These are phyloP conservation scores for Colossoma macropomum DNA, from an alignment of 2,113 vertebrate species.

Conservation along the genomic window DNA sequence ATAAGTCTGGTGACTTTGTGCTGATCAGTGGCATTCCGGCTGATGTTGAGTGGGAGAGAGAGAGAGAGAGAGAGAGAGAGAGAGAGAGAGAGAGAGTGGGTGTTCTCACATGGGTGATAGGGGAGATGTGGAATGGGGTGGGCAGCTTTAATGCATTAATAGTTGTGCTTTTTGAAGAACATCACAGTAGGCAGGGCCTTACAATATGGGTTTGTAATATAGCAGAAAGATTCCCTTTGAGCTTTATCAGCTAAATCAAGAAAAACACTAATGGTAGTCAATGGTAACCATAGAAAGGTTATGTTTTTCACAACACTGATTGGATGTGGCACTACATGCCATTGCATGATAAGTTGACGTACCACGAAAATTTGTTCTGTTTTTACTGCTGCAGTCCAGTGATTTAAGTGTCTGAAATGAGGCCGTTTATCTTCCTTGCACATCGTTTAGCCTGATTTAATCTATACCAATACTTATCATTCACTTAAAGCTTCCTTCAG, in stretches of 20 bases:
- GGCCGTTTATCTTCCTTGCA: too few species aligned
- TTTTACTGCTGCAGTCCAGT: not conserved
- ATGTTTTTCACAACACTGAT: not conserved
- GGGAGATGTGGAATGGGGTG: constrained; percentile 24
- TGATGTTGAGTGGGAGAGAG: constrained; percentile 5
- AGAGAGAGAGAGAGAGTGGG: not conserved
- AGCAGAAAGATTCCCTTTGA: not conserved
- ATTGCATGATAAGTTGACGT: not conserved
- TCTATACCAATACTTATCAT: not conserved
- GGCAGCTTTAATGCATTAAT: constrained; percentile 40
- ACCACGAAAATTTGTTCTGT: not conserved
- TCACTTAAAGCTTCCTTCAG: not conserved
- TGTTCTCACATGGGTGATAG: constrained; percentile 14
- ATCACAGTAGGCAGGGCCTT: constrained; percentile 19
- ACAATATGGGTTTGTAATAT: constrained; percentile 21
- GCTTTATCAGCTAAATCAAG: not conserved
- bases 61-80: not conserved
- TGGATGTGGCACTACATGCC: not conserved
- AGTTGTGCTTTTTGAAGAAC: constrained; percentile 19
- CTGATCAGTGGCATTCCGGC: constrained; percentile 64
- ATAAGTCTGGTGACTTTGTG: constrained; percentile 69
- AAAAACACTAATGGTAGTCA: not conserved
- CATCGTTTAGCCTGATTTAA: not conserved
- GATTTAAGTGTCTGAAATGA: not conserved
- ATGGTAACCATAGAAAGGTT: not conserved